Evolutionary conservation across 1,140 invertebrate genomes (phyloP).

Genomic region (Drosophila albomicans): DNA sequence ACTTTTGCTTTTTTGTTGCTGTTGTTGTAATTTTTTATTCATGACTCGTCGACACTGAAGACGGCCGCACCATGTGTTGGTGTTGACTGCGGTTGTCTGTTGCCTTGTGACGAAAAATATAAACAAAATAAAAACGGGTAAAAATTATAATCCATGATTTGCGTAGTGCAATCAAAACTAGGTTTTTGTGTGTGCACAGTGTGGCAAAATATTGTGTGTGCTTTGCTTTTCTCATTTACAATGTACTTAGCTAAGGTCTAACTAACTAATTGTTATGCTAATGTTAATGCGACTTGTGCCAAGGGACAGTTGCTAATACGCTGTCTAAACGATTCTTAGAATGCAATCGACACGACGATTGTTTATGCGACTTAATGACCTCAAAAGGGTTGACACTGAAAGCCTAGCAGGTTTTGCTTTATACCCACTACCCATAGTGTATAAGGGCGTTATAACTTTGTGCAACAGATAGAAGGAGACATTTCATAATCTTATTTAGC

Average conservation of each 20-base stretch:
- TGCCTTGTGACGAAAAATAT: conserved; percentile 49
- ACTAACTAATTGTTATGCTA: neutral
- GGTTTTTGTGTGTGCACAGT: conserved; percentile 21
- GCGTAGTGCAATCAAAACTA: conserved; percentile 48
- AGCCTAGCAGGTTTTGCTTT: neutral
- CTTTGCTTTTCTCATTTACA: neutral
- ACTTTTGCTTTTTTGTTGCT: conserved; percentile 33
- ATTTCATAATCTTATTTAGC: no score
- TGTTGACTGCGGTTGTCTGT: conserved; percentile 35
- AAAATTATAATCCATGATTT: conserved; percentile 44
- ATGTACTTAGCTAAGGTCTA: neutral
- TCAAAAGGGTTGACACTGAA: neutral
- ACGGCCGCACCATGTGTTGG: conserved; percentile 55
- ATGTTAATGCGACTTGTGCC: conserved; percentile 1
- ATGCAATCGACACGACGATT: neutral
- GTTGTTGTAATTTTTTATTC: conserved; percentile 64
- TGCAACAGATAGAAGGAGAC: no score
- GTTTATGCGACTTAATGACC: neutral
- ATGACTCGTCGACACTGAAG: conserved; percentile 79
- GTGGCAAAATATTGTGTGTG: neutral
- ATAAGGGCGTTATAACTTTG: no score
- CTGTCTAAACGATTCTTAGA: neutral
- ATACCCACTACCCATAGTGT: no score
- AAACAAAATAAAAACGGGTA: conserved; percentile 38
- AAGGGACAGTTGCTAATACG: neutral